These are phyloP conservation scores for Acipenser oxyrinchus DNA, from an alignment of 2,797 vertebrate species.

Conservation along the genomic window DNA sequence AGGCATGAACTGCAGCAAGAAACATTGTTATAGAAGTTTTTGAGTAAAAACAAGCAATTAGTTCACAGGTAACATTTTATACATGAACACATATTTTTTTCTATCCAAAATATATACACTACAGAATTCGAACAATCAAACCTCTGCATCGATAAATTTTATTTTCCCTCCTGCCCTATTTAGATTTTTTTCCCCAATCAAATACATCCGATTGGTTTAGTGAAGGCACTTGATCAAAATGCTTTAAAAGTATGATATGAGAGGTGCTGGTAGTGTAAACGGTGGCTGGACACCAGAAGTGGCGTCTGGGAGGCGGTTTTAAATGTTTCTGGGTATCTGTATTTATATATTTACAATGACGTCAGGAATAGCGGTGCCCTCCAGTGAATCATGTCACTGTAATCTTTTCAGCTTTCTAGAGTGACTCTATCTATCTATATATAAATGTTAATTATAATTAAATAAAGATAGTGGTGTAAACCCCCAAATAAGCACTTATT, in stretches of 20 bases:
- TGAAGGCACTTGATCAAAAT: background rate
- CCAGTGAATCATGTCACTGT: too few species aligned
- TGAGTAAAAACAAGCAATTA: slow-evolving; percentile 6
- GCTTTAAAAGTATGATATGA: too few species aligned
- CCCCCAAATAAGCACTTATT: slow-evolving; percentile 15
- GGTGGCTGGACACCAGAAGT: too few species aligned
- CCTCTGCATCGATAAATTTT: slow-evolving; percentile 5
- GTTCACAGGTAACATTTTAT: slow-evolving; percentile 13
- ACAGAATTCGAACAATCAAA: slow-evolving; percentile 27
- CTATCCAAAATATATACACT: slow-evolving; percentile 24
- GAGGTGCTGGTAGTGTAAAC: too few species aligned
- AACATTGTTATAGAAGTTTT: slow-evolving; percentile 44
- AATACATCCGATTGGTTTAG: slow-evolving; percentile 14
- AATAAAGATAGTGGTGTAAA: slow-evolving; percentile 16
- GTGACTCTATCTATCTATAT: too few species aligned
- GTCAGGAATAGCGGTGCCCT: too few species aligned
- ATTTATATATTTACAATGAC: too few species aligned
- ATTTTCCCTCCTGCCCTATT: slow-evolving; percentile 21
- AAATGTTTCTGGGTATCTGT: too few species aligned
- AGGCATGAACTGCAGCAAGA: slow-evolving; percentile 68
- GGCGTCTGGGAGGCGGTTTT: too few species aligned
- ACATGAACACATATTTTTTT: slow-evolving; percentile 28
- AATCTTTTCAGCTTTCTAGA: too few species aligned
- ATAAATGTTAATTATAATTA: too few species aligned
- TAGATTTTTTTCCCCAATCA: slow-evolving; percentile 14